phyloP scores from a whole-genome alignment of 2,113 vertebrate genomes.

The Vidua macroura region DNA sequence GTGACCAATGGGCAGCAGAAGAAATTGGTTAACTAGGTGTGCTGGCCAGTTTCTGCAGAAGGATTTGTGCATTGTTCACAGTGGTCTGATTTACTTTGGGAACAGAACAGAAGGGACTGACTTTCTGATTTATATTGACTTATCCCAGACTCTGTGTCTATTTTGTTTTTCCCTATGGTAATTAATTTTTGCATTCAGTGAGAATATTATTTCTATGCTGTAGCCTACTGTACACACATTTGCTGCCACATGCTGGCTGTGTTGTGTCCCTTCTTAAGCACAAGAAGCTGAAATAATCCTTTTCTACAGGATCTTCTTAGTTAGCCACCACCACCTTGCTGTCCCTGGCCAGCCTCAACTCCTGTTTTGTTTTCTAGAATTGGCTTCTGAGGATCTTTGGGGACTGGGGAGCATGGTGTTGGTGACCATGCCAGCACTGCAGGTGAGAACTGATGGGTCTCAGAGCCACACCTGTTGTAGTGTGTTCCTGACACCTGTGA shows the following conservation, averaged over 20 bases:
- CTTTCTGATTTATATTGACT: background rate
- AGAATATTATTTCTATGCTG: background rate
- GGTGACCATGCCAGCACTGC: background rate
- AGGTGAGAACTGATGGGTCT: background rate
- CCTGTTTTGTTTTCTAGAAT: background rate
- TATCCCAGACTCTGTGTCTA: background rate
- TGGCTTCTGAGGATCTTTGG: background rate
- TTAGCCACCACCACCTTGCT: background rate
- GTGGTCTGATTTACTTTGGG: background rate
- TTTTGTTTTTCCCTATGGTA: background rate
- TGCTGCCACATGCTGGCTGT: background rate
- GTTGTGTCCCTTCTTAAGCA: background rate
- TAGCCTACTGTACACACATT: background rate
- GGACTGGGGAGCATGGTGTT: fast-evolving
- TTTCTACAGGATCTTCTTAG: background rate
- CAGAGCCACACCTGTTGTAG: background rate
- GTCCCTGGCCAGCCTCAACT: background rate
- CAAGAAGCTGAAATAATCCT: background rate
- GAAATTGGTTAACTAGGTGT: background rate
- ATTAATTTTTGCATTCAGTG: background rate
- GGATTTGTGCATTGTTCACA: background rate
- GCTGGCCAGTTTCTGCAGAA: background rate
- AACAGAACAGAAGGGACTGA: background rate
- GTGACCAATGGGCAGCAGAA: fast-evolving
- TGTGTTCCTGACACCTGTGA: background rate